Percentiles rank a stretch among this genome's conserved stretches.
Conservation (phyloP, 2,113 vertebrate genomes). For the Ceyx margarethae region DNA sequence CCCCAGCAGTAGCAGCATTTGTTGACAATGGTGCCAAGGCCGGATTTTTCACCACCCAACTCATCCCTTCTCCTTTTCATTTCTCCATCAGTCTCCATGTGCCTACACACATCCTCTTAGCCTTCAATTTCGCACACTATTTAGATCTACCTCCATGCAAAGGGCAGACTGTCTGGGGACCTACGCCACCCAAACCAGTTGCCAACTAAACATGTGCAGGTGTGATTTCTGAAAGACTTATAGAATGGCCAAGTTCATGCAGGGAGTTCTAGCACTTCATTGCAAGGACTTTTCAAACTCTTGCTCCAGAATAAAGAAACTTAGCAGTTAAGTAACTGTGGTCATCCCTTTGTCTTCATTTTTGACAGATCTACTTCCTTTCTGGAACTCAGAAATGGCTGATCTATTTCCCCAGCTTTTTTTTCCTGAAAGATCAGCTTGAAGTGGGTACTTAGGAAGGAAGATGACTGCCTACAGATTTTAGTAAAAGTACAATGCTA, state of each 20-base stretch:
- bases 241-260: not conserved
- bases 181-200: not conserved
- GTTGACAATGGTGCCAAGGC: not conserved
- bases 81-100: accelerated
- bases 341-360: not conserved
- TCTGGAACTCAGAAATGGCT: not conserved
- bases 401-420: not conserved
- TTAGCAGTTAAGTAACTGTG: not conserved
- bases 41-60: not conserved
- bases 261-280: not conserved
- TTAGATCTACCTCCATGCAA: not conserved
- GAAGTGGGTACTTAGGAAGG: not conserved
- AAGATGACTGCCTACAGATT: not conserved
- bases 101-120: not conserved
- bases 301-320: not conserved
- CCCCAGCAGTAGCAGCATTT: accelerated
- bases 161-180: not conserved
- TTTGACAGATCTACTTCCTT: not conserved
- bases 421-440: not conserved
- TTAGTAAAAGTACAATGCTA: not conserved
- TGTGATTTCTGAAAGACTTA: not conserved
- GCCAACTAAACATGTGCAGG: not conserved
- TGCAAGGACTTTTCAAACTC: not conserved
- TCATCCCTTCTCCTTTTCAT: not conserved
- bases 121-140: accelerated